These are phyloP conservation scores for Deilephila porcellus DNA, from an alignment of 2,888 invertebrate genomes.

Conservation along the genomic window DNA sequence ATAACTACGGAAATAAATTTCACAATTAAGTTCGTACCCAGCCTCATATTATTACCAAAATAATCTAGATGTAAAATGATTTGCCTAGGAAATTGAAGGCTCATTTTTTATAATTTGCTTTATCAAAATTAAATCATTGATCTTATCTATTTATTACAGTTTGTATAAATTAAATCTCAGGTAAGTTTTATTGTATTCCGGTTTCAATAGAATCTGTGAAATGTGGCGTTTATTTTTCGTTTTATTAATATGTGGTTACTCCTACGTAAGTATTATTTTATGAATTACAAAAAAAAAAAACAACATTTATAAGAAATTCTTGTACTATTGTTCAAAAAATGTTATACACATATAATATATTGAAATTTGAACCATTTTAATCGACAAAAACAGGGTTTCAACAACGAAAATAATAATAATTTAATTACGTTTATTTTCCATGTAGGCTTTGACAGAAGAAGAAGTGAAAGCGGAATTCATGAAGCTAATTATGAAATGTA, in stretches of 20 bases:
- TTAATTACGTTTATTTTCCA: not conserved
- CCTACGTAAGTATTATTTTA: conserved; percentile 41
- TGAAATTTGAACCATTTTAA: not conserved
- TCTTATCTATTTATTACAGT: conserved; percentile 21
- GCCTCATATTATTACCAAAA: not conserved
- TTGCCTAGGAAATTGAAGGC: no score
- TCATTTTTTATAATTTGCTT: not conserved
- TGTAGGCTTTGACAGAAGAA: conserved; percentile 62
- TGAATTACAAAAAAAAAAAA: not conserved
- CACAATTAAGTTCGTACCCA: no score
- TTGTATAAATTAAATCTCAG: conserved; percentile 6
- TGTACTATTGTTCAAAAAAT: no score
- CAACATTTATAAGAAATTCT: not conserved
- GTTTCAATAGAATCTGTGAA: conserved; percentile 8
- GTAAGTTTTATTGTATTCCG: conserved; percentile 25
- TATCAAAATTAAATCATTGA: conserved; percentile 29
- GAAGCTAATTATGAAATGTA: conserved; percentile 63
- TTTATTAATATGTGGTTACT: conserved; percentile 37
- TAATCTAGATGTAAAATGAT: conserved; percentile 5
- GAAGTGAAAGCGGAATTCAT: conserved; percentile 63
- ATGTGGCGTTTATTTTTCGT: conserved; percentile 39
- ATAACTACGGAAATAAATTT: no score
- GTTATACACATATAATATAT: not conserved
- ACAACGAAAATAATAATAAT: not conserved
- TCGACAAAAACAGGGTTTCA: no score